phyloP scores from a whole-genome alignment of 2,888 invertebrate genomes.

The Spodoptera picta region DNA sequence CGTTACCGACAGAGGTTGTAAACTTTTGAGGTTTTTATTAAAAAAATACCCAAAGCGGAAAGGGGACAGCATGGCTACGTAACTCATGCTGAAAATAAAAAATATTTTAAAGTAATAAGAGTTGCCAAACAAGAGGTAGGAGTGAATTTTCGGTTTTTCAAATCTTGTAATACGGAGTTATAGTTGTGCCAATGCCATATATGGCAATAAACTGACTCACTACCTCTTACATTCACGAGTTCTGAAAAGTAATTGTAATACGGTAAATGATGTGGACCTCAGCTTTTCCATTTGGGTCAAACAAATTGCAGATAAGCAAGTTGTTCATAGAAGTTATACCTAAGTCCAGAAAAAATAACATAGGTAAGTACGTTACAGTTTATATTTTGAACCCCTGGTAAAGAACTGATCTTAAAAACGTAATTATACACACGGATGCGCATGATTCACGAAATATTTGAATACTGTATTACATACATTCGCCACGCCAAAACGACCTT shows the following conservation, averaged over 20 bases:
- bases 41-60: not conserved
- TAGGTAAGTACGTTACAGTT: slow-evolving; percentile 23
- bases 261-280: too few relatives aligned
- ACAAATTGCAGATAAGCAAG: not conserved
- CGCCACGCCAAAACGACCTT: slow-evolving; percentile 66
- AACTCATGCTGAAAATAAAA: too few relatives aligned
- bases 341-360: not conserved
- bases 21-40: slow-evolving; percentile 22
- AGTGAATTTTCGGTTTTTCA: too few relatives aligned
- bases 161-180: too few relatives aligned
- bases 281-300: too few relatives aligned
- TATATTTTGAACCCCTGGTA: slow-evolving; percentile 70
- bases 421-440: slow-evolving; percentile 83
- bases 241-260: too few relatives aligned
- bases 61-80: too few relatives aligned
- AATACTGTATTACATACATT: slow-evolving; percentile 76
- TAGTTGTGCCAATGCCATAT: too few relatives aligned
- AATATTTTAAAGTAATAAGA: too few relatives aligned
- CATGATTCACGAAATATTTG: slow-evolving; percentile 83
- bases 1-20: slow-evolving; percentile 64
- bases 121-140: too few relatives aligned
- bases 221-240: too few relatives aligned
- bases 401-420: slow-evolving; percentile 77
- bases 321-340: not conserved
- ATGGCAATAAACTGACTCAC: too few relatives aligned